Evolutionary conservation across 2,113 vertebrate genomes (phyloP), one percentile per base, ranked within the genome.

Genomic region (Paracanthobrama guichenoti): DNA sequence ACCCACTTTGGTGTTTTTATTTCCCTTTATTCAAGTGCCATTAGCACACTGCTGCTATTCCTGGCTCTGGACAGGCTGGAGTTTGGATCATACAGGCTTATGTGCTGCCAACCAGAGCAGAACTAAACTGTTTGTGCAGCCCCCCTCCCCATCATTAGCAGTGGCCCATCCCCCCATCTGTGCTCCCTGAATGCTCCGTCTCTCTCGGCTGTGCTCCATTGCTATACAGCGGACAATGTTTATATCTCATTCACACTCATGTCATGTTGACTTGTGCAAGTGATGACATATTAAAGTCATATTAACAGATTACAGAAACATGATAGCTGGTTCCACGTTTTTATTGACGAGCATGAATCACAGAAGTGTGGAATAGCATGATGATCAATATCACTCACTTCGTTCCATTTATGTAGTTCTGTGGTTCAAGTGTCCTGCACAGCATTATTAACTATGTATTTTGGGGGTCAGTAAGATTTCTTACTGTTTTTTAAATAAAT

Each of bases 81-180:
- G 26, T 73, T 89, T 71, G 55, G 85, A 84, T 44, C 83, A 71
- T 77, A 81, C 66, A 55, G 84, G 79, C 80, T 83, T 81, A 83
- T 73, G 77, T 77, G 86, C 72, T 89, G 89, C 85, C 88, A 90
- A 92, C 83, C 89, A 91, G 91, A 90, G 90, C 90, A 91, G 86
- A 92, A 91, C 82, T 91, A 90, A 92, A 83, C 76, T 85, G 89
- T 86, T 89, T 90, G 85, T 77, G 67, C 71, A 48, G 72, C 78
- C 79, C 50, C 81, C 66, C 53, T 69, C 18, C 16, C 42, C 26
- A 26, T 26, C 39, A 46, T 69, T 80, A 57, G 46, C 12, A 31
- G 64, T 26, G 60, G 59, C 83, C 76, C 83, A 85, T 71, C 84
- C 84, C 84, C 77, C 84, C 64, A 26, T 28, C 71, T 42, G 39